A percentile compares a stretch with the other conserved stretches of the same genome.
Evolutionary conservation across 2,888 invertebrate genomes (phyloP).

Genomic region (Parnassius orleans): DNA sequence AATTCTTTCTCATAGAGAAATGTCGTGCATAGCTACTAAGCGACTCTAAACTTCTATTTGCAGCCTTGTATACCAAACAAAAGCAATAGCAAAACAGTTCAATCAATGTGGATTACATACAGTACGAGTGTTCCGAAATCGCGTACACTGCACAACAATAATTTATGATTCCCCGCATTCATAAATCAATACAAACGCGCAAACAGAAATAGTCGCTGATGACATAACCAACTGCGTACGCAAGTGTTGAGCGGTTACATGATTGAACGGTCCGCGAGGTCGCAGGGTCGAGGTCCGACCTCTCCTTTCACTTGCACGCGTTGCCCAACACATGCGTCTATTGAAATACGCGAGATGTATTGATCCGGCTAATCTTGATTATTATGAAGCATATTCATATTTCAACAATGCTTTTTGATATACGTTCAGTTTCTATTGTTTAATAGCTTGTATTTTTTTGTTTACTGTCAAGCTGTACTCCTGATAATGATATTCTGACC

Average conservation of each 20-base stretch:
- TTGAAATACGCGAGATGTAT: slow-evolving; percentile 21
- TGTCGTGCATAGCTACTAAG: no score
- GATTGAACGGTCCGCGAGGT: slow-evolving; percentile 44
- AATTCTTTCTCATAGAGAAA: no score
- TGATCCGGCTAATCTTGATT: slow-evolving; percentile 16
- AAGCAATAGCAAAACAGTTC: not conserved
- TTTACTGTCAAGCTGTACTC: no score
- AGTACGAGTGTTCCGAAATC: slow-evolving; percentile 8
- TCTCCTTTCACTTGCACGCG: slow-evolving; percentile 50
- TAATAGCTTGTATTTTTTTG: no score
- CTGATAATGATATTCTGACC: no score
- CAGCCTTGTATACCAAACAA: not conserved
- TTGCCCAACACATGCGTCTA: slow-evolving; percentile 23
- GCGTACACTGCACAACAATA: slow-evolving; percentile 9
- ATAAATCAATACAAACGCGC: slow-evolving; percentile 19
- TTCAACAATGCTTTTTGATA: no score
- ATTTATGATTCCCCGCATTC: slow-evolving; percentile 18
- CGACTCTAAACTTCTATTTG: not conserved
- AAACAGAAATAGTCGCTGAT: slow-evolving; percentile 22
- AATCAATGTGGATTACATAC: slow-evolving; percentile 8
- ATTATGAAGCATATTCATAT: not conserved
- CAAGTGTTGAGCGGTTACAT: slow-evolving; percentile 43
- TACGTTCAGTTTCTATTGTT: no score
- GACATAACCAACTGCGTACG: slow-evolving; percentile 24
- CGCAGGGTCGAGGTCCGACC: slow-evolving; percentile 50